A percentile compares a stretch with the other conserved stretches of the same genome.
Conservation (phyloP, 2,797 vertebrate genomes). For the Onychomys leucogaster region DNA sequence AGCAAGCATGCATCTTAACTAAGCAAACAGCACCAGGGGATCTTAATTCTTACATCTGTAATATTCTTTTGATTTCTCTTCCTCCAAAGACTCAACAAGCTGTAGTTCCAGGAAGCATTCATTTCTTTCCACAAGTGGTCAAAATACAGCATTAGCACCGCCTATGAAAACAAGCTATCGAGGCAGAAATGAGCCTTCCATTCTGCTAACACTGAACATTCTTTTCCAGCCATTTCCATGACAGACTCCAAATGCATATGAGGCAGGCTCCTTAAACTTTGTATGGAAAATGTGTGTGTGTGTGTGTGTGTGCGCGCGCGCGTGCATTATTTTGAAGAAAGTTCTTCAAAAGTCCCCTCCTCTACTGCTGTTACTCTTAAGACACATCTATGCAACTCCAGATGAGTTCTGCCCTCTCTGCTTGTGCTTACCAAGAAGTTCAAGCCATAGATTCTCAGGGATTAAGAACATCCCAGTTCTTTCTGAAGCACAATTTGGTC, state of each 20-base stretch:
- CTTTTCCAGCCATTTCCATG: neutral
- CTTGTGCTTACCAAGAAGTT: neutral
- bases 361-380: neutral
- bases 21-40: neutral
- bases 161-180: neutral
- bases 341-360: neutral
- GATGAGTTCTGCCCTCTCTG: neutral
- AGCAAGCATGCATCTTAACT: neutral
- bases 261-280: slow-evolving; percentile 7
- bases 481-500: neutral
- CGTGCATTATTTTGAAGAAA: neutral
- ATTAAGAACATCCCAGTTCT: neutral
- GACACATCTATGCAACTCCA: neutral
- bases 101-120: slow-evolving; percentile 16
- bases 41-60: slow-evolving; percentile 16
- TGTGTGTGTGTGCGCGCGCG: too few species aligned
- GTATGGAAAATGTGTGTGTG: neutral
- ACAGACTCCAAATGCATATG: neutral
- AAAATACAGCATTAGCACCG: slow-evolving; percentile 12
- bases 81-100: slow-evolving; percentile 23
- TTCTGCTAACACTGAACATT: neutral
- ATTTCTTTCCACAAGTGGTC: neutral
- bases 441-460: neutral
- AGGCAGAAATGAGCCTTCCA: neutral
- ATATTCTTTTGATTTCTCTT: neutral